These are phyloP conservation scores for Onychostruthus taczanowskii DNA, from an alignment of 2,113 vertebrate genomes.

Conservation along the genomic window DNA sequence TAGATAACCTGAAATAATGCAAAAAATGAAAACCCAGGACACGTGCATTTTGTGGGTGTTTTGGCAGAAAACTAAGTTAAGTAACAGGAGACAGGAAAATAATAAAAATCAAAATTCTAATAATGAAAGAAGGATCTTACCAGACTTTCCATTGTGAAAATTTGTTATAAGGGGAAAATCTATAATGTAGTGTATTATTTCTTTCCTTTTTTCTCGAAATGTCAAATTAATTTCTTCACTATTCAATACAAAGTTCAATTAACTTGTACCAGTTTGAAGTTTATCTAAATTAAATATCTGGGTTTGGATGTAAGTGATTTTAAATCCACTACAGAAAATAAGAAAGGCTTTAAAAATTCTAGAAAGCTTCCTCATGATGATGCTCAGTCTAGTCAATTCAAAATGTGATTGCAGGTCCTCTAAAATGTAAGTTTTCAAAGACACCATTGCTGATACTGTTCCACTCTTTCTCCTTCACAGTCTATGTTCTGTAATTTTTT, in stretches of 20 bases:
- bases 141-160: background rate
- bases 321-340: background rate
- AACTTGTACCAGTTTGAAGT: background rate
- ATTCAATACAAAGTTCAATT: conserved; percentile 1
- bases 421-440: background rate
- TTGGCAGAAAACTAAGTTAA: background rate
- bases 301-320: background rate
- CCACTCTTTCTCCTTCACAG: background rate
- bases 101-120: background rate
- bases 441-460: background rate
- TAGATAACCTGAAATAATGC: background rate
- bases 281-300: conserved; percentile 49
- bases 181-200: background rate
- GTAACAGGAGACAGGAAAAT: background rate
- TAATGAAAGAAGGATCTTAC: background rate
- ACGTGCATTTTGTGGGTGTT: background rate
- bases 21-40: conserved; percentile 2
- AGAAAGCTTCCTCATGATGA: background rate
- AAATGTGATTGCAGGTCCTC: background rate
- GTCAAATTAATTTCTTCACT: background rate
- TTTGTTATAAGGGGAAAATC: background rate
- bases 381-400: background rate
- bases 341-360: background rate
- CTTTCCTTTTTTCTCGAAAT: background rate
- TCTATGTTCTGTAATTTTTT: background rate